Conservation (phyloP, 2,113 vertebrate genomes). For the Seriola quinqueradiata region DNA sequence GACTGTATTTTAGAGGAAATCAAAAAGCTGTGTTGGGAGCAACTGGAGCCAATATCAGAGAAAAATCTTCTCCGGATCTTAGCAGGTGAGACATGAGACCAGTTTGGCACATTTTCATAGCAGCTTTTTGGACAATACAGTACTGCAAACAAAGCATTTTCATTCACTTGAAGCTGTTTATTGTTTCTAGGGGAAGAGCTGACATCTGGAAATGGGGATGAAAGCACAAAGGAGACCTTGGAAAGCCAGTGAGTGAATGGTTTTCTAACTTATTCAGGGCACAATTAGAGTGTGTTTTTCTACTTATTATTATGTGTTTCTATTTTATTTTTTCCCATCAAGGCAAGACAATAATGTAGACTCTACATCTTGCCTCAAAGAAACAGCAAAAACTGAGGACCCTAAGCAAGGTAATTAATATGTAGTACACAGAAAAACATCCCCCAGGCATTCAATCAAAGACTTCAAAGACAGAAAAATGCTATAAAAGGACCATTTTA, state of each 20-base stretch:
- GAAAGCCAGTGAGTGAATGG: constrained; percentile 73
- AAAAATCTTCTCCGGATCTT: constrained; percentile 92
- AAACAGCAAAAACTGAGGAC: constrained; percentile 85
- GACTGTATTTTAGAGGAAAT: constrained; percentile 92
- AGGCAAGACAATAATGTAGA: constrained; percentile 92
- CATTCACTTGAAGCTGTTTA: neutral
- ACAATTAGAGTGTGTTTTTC: neutral
- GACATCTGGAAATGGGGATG: constrained; percentile 22
- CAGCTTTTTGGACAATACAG: neutral
- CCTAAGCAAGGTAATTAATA: constrained; percentile 88
- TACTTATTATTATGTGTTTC: neutral
- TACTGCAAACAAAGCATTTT: neutral
- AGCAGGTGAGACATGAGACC: constrained; percentile 86
- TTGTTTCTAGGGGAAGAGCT: constrained; percentile 71
- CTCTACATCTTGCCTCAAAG: constrained; percentile 89
- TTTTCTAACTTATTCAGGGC: neutral
- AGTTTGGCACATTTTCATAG: neutral
- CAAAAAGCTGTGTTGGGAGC: constrained; percentile 93
- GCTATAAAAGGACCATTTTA: neutral
- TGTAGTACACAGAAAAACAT: neutral
- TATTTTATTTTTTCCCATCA: constrained; percentile 6
- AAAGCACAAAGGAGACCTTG: constrained; percentile 18
- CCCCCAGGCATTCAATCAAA: neutral
- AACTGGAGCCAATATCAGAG: constrained; percentile 91
- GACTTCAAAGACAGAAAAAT: constrained; percentile 17